Conservation (phyloP, 2,113 vertebrate species). For the Menidia beryllina region DNA sequence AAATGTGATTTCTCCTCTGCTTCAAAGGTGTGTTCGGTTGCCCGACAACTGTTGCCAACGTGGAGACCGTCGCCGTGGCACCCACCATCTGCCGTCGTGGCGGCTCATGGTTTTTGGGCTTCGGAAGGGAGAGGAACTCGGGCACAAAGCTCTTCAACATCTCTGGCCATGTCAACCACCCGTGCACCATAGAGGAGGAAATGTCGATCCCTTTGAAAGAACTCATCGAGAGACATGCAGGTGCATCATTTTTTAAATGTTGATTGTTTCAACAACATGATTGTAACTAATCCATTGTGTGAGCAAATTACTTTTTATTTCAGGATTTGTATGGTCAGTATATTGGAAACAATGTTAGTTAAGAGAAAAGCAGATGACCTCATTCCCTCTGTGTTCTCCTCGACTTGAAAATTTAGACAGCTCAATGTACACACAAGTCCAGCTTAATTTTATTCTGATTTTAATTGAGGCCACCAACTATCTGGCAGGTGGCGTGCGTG, state of each 20-base stretch:
- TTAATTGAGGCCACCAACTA: constrained; percentile 41
- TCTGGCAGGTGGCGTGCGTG: constrained; percentile 89
- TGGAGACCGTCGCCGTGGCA: constrained; percentile 94
- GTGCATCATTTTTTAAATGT: constrained; percentile 66
- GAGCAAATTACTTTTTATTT: background rate
- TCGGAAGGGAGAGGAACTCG: constrained; percentile 94
- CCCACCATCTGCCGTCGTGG: constrained; percentile 96
- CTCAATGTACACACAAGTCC: constrained; percentile 32
- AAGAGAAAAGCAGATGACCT: background rate
- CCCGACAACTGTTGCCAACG: constrained; percentile 95
- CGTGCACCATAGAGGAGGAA: constrained; percentile 97
- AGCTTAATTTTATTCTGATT: constrained; percentile 6
- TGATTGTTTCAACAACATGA: background rate
- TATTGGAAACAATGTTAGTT: too few species aligned
- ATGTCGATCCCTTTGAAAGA: constrained; percentile 95
- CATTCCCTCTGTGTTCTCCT: constrained; percentile 21
- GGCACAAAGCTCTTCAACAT: constrained; percentile 98
- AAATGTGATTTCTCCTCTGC: background rate
- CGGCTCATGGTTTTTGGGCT: constrained; percentile 90
- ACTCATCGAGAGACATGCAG: constrained; percentile 93
- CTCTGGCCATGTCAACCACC: constrained; percentile 93
- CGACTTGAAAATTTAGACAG: constrained; percentile 37
- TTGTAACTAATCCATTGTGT: background rate
- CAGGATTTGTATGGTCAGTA: background rate
- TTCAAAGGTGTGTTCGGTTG: constrained; percentile 93